Conservation (phyloP, 1,140 invertebrate species). For the Drosophila elegans region DNA sequence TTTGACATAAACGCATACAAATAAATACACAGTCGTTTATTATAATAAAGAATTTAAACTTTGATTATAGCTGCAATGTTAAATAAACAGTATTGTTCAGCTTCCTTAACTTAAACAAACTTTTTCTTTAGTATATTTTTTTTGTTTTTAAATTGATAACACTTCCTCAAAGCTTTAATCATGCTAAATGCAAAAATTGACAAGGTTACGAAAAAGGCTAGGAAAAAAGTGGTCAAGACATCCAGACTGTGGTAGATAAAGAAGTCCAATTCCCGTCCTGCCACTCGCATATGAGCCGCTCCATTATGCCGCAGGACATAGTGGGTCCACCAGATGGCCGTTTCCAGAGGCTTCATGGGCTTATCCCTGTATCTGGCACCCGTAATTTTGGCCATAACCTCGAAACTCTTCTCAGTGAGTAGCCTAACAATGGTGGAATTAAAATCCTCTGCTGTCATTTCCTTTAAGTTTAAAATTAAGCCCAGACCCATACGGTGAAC, state of each 20-base stretch:
- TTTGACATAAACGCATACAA: too few relatives aligned
- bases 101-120: background rate
- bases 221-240: slow-evolving; percentile 21
- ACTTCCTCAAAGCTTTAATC: background rate
- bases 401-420: slow-evolving; percentile 35
- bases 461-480: slow-evolving; percentile 27
- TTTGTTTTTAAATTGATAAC: background rate
- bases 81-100: too few relatives aligned
- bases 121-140: background rate
- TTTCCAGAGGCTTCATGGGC: slow-evolving; percentile 86
- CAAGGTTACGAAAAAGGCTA: background rate
- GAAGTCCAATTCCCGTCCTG: slow-evolving; percentile 57
- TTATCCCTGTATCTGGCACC: slow-evolving; percentile 86
- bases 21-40: too few relatives aligned
- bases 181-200: background rate
- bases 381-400: slow-evolving; percentile 54
- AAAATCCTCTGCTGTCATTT: slow-evolving; percentile 18
- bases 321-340: slow-evolving; percentile 88
- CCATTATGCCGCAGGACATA: slow-evolving; percentile 85
- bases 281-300: slow-evolving; percentile 84
- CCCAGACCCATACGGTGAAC: slow-evolving; percentile 86
- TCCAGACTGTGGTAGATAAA: slow-evolving; percentile 54
- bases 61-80: background rate
- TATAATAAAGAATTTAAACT: too few relatives aligned
- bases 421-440: slow-evolving; percentile 20